Evolutionary conservation across 2,113 vertebrate genomes (phyloP), one percentile per base, ranked within the genome.

Genomic region (Perccottus glenii): DNA sequence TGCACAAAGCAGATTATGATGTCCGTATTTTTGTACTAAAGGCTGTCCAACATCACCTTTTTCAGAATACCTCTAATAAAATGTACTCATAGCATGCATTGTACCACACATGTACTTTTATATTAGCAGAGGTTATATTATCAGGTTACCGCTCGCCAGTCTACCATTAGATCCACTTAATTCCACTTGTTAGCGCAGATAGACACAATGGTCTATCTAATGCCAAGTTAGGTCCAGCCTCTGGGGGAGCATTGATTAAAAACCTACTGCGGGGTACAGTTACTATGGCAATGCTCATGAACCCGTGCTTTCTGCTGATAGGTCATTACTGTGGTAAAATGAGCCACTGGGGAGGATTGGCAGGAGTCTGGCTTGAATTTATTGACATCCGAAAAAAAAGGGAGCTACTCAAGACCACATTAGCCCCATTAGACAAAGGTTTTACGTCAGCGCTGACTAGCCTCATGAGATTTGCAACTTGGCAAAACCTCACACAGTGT

Each of bases 311-410:
- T 40, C 40, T 66, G 73, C 60, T 75, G 80, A 83, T 78, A 52
- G 85, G 81, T 82, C 73, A 81, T 91, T 89, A 85, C 63, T 11
- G 60, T 47, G 77, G 78, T 42, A 44, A 80, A 86, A 85, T 78
- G 60, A 81, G 70, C 55, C 74, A 44, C 75, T 44, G 64, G 64
- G 73, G 76, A 75, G 76, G 78, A 80, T 66, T 71, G 75, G 50
- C 69, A 67, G 64, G 58, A 76, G 70, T 42, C 5, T 0, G 45
- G 67, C 76, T 75, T 81, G 74, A 68, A 84, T 57, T 55, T 55
- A 55, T 55, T 55, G 52, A 55, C 36, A 55, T 55, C 52, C 33
- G 33, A 55, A 55, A 50, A 55, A 55, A 50, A 55, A 53, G 36
- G 52, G 52, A 55, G 12, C 52, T 36, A 55, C 52, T 55, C 52